Percentiles rank a stretch among this genome's conserved stretches.
Evolutionary conservation across 2,797 vertebrate genomes (phyloP).

Genomic region (Amniataba percoides): DNA sequence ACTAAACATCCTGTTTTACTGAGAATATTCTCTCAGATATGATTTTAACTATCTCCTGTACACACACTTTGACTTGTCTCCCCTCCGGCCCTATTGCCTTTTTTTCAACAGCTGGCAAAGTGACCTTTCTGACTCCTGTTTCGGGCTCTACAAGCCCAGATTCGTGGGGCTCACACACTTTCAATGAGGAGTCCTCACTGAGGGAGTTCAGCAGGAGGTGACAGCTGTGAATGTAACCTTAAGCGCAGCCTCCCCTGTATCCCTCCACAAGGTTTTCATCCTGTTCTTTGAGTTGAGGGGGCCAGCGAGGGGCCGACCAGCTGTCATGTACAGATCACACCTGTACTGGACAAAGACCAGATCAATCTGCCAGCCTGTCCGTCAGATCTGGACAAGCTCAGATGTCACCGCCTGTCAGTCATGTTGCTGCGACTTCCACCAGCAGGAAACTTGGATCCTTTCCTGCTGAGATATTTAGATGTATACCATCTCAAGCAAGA

Average conservation of each 20-base stretch:
- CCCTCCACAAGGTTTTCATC: constrained; percentile 44
- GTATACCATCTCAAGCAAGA: background rate
- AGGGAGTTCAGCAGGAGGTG: constrained; percentile 61
- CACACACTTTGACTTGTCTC: background rate
- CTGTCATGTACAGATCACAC: constrained; percentile 71
- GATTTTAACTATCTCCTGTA: constrained; percentile 8
- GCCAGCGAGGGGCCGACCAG: constrained; percentile 32
- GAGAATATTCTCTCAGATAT: constrained; percentile 11
- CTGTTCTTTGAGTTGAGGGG: constrained; percentile 38
- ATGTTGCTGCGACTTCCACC: background rate
- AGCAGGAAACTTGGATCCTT: background rate
- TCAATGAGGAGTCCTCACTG: constrained; percentile 39
- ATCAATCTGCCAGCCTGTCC: constrained; percentile 54
- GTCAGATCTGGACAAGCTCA: constrained; percentile 41
- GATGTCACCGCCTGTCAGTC: constrained; percentile 31
- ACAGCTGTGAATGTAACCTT: constrained; percentile 78
- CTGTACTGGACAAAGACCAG: constrained; percentile 61
- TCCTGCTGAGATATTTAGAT: background rate
- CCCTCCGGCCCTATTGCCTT: background rate
- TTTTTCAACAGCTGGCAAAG: constrained; percentile 53
- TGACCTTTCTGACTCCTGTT: constrained; percentile 53
- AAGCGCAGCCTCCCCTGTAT: constrained; percentile 56
- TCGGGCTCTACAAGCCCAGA: constrained; percentile 30
- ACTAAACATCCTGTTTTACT: background rate
- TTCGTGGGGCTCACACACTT: constrained; percentile 42